Evolutionary conservation across 2,797 vertebrate genomes (phyloP), one percentile per base, ranked within the genome.

Genomic region (Danio jaintianensis): DNA sequence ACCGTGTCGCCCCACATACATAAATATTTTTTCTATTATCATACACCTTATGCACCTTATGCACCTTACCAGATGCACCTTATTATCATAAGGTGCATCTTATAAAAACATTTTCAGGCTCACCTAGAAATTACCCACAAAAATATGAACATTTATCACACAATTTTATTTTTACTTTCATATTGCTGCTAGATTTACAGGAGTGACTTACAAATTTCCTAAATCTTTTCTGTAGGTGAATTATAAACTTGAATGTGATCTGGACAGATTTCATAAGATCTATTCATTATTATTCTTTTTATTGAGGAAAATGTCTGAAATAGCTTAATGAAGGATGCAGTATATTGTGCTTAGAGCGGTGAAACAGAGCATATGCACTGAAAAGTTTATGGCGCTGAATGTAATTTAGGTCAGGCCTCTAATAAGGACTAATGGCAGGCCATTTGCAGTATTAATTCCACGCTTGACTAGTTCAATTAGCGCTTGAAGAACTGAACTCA

Each of bases 391-490:
- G 45, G 45, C 83, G 79, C 70, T 82, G 78, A 78, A 71, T 80
- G 79, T 90, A 88, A 90, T 91, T 86, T 88, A 82, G 86, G 88
- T 86, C 73, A 83, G 79, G 81, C 69, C 78, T 62, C 12, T 91
- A 90, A 87, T 91, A 85, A 85, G 82, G 86, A 86, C 83, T 89
- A 90, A 87, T 86, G 87, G 85, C 79, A 83, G 64, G 79, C 88
- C 53, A 83, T 90, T 89, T 89, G 7, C 53, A 82, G 83, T 83
- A 87, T 90, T 91, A 89, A 91, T 91, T 85, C 83, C 83, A 89
- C 48, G 85, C 86, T 79, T 80, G 83, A 84, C 86, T 88, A 85
- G 63, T 87, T 90, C 86, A 89, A 89, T 92, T 92, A 90, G 71
- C n/a, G 16, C 55, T 86, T 78, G 85, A 84, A 83, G 72, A 56